Conservation (phyloP, 2,888 invertebrate genomes). For the Nomada flava region DNA sequence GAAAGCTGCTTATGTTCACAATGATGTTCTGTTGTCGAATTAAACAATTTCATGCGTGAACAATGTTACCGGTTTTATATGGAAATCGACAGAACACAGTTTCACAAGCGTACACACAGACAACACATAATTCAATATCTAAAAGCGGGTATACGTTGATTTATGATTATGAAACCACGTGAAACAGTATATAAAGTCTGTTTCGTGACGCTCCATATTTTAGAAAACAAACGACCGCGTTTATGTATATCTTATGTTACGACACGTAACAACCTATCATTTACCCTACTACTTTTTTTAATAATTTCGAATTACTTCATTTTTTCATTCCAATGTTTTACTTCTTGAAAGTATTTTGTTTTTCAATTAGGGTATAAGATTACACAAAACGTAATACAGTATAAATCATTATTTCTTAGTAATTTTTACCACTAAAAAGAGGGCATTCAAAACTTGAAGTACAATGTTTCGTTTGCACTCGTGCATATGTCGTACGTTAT, state of each 20-base stretch:
- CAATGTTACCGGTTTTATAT: not conserved
- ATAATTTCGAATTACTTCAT: not conserved
- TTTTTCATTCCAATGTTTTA: not conserved
- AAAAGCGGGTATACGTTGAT: conserved; percentile 40
- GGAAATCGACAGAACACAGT: conserved; percentile 4
- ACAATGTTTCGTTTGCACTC: not conserved
- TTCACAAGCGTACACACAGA: not conserved
- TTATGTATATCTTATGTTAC: conserved; percentile 1
- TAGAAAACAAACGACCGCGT: not conserved
- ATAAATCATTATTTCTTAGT: no score
- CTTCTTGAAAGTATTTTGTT: no score
- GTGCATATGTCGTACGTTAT: conserved; percentile 35
- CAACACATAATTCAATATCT: conserved; percentile 36
- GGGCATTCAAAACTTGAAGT: no score
- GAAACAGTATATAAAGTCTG: conserved; percentile 18
- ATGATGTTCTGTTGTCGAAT: not conserved
- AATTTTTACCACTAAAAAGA: no score
- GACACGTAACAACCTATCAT: no score
- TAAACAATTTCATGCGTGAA: not conserved
- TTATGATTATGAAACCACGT: conserved; percentile 33
- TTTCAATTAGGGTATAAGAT: no score
- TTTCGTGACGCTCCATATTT: conserved; percentile 12
- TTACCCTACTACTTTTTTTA: not conserved
- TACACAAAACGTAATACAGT: no score
- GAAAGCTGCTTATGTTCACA: no score